Evolutionary conservation across 92 coral and sea anemone species (phyloP).

Genomic region (Parazoanthus swiftii): DNA sequence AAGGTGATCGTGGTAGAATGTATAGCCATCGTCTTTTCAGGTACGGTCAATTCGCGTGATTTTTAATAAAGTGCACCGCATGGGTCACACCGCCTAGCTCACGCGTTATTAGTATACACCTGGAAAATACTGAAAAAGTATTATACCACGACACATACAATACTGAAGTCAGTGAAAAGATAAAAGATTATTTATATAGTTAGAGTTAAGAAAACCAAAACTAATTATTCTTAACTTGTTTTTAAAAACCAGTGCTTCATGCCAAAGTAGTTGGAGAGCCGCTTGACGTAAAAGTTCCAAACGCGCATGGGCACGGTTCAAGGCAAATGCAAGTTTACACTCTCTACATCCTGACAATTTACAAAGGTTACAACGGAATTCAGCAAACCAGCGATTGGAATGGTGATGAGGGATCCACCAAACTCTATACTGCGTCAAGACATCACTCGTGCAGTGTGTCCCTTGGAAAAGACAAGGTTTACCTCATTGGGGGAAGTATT

Average conservation of each 20-base stretch:
- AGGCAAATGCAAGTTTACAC: constrained; percentile 9
- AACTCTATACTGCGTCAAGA: neutral
- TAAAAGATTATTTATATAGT: too few species aligned
- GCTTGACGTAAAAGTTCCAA: neutral
- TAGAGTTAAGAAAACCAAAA: too few species aligned
- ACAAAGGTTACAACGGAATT: neutral
- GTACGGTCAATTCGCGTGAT: too few species aligned
- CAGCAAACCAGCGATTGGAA: neutral
- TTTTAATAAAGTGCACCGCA: too few species aligned
- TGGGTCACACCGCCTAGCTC: too few species aligned
- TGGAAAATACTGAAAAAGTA: too few species aligned
- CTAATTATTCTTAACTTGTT: neutral
- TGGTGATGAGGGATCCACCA: constrained; percentile 1
- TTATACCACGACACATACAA: too few species aligned
- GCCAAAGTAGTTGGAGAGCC: constrained; percentile 21
- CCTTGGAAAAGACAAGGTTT: neutral
- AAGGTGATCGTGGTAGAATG: too few species aligned
- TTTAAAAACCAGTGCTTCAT: constrained; percentile 15
- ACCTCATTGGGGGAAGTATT: constrained; percentile 3
- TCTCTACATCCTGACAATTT: constrained; percentile 9
- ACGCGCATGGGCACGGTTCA: neutral
- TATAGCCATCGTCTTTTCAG: too few species aligned
- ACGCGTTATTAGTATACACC: too few species aligned
- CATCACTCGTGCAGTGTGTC: neutral
- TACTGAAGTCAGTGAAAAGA: too few species aligned